Evolutionary conservation across 2,888 invertebrate species (phyloP).

Genomic region (Orgyia antiqua): DNA sequence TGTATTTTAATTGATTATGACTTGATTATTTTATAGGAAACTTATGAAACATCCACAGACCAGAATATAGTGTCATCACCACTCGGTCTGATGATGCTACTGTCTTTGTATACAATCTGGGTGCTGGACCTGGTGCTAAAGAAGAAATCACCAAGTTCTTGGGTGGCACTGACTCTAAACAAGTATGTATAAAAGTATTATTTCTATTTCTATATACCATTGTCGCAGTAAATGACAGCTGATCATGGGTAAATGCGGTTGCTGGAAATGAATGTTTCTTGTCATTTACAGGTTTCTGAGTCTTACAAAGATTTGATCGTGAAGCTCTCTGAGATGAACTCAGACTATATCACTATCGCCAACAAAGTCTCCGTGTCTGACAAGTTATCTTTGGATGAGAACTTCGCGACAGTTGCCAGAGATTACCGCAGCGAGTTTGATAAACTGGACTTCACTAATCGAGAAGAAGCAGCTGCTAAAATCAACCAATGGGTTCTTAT

Average conservation of each 20-base stretch:
- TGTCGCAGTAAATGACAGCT: too few species aligned
- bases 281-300: neutral
- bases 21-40: conserved; percentile 29
- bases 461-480: conserved; percentile 13
- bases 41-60: conserved; percentile 26
- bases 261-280: too few species aligned
- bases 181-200: conserved; percentile 27
- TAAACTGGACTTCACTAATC: conserved; percentile 13
- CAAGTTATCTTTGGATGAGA: neutral
- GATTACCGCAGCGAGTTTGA: conserved; percentile 1
- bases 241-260: too few species aligned
- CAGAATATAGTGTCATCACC: conserved; percentile 47
- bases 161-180: conserved; percentile 26
- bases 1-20: too few species aligned
- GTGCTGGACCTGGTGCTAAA: conserved; percentile 21
- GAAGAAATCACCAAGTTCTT: conserved; percentile 31
- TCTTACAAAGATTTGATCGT: neutral
- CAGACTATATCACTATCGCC: neutral
- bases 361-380: neutral
- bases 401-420: neutral
- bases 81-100: conserved; percentile 35
- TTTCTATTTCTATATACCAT: too few species aligned
- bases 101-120: conserved; percentile 36
- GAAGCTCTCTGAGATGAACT: neutral
- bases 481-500: conserved; percentile 25